Evolutionary conservation across 2,888 invertebrate genomes (phyloP).

Genomic region (Vanessa cardui): DNA sequence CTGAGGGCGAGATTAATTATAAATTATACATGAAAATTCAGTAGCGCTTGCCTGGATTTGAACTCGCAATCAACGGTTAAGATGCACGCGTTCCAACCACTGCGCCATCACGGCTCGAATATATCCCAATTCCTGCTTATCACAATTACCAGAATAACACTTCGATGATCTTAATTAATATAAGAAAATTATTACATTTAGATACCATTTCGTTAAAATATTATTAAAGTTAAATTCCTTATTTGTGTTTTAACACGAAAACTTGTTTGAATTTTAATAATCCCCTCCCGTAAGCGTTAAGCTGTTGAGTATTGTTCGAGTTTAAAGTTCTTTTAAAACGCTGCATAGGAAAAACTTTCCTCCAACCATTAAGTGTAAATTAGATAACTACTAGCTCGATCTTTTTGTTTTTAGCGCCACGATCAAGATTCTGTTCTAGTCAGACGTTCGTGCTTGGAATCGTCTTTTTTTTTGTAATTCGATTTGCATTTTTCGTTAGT

Average conservation of each 20-base stretch:
- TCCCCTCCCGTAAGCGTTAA: slow-evolving; percentile 2
- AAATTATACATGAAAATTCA: too few relatives aligned
- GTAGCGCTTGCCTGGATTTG: too few relatives aligned
- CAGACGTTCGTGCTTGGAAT: slow-evolving; percentile 7
- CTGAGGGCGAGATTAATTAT: too few relatives aligned
- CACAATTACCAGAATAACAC: too few relatives aligned
- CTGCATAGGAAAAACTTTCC: slow-evolving; percentile 15
- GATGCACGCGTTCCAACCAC: too few relatives aligned
- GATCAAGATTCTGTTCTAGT: background rate
- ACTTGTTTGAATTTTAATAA: slow-evolving; percentile 8
- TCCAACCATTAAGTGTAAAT: slow-evolving; percentile 24
- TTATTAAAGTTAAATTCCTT: too few relatives aligned
- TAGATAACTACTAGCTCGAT: slow-evolving; percentile 24
- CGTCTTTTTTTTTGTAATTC: slow-evolving; percentile 2
- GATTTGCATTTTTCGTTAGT: background rate
- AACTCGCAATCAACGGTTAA: too few relatives aligned
- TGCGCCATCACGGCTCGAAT: too few relatives aligned
- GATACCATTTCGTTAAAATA: too few relatives aligned
- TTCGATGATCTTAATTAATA: too few relatives aligned
- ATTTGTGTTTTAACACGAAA: background rate
- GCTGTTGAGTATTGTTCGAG: slow-evolving; percentile 22
- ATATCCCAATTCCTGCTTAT: too few relatives aligned
- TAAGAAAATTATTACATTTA: too few relatives aligned
- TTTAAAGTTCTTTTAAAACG: slow-evolving; percentile 22
- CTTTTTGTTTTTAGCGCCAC: background rate